A percentile compares a stretch with the other conserved stretches of the same genome.
Conservation (phyloP, 2,113 vertebrate species). For the Oncorhynchus gorbuscha region DNA sequence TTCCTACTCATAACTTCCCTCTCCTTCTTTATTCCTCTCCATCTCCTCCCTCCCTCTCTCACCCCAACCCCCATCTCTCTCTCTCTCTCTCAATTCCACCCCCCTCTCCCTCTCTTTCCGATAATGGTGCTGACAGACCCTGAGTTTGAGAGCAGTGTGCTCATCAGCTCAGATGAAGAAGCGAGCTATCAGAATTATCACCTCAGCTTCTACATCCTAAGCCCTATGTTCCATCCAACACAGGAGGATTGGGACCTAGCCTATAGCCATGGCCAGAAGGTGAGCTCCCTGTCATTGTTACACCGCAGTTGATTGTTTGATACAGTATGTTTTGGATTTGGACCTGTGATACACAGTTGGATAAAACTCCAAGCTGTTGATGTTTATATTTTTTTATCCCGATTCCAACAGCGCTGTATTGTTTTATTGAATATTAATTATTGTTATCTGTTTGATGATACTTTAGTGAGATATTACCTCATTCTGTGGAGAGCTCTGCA, state of each 20-base stretch:
- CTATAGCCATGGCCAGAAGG: slow-evolving; percentile 97
- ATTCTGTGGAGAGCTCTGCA: slow-evolving; percentile 24
- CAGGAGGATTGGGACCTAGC: slow-evolving; percentile 96
- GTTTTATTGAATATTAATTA: not conserved
- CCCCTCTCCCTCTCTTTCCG: slow-evolving; percentile 60
- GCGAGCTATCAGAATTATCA: slow-evolving; percentile 95
- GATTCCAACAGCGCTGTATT: not conserved
- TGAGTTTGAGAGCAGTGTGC: slow-evolving; percentile 59
- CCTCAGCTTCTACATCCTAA: slow-evolving; percentile 89
- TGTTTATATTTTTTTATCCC: not conserved
- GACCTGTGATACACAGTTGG: no score
- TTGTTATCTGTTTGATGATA: not conserved
- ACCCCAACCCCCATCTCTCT: slow-evolving; percentile 5
- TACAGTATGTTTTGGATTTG: no score
- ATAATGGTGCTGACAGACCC: slow-evolving; percentile 89
- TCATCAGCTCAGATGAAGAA: slow-evolving; percentile 95
- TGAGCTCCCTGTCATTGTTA: slow-evolving; percentile 49
- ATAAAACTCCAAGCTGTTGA: not conserved
- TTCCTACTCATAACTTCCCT: not conserved
- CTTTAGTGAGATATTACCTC: not conserved
- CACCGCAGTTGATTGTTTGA: not conserved
- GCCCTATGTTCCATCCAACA: slow-evolving; percentile 90
- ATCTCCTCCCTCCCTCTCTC: slow-evolving; percentile 23
- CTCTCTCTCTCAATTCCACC: not conserved
- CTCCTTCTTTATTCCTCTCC: slow-evolving; percentile 1